Evolutionary conservation across 2,113 vertebrate genomes (phyloP).

Genomic region (Grammomys dolichurus): DNA sequence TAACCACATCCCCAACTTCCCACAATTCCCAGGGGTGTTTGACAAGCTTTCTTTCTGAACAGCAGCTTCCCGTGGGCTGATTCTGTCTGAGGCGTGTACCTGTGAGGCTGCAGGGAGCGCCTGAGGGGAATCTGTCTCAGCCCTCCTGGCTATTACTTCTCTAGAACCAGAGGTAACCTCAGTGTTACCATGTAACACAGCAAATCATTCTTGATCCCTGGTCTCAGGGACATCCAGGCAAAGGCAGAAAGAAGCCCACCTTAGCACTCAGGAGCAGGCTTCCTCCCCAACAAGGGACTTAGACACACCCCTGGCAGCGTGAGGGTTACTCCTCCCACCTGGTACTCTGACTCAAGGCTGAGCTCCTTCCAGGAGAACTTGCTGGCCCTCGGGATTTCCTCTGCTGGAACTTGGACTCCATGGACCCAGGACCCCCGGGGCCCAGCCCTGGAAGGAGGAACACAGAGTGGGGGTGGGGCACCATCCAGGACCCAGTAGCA

Average conservation of each 20-base stretch:
- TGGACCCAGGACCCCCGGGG: no score
- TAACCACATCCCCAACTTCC: not conserved
- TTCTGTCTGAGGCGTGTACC: not conserved
- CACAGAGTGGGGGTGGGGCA: not conserved
- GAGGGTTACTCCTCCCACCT: not conserved
- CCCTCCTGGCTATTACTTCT: not conserved
- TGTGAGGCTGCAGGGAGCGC: not conserved
- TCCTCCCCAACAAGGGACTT: not conserved
- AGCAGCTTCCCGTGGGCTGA: not conserved
- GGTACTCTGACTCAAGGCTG: no score
- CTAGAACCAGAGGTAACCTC: not conserved
- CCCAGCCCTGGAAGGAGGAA: not conserved
- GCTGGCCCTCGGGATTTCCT: not conserved
- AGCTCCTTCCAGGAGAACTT: not conserved
- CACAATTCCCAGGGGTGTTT: not conserved
- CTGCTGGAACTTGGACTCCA: not conserved
- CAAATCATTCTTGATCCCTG: not conserved
- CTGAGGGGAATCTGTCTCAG: not conserved
- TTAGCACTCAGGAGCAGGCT: not conserved
- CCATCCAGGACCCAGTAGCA: not conserved
- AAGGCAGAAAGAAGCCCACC: not conserved
- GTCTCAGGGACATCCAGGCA: not conserved
- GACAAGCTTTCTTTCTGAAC: not conserved
- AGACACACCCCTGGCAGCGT: not conserved
- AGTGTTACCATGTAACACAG: not conserved